Base-by-base conservation (phyloP, 2,113 vertebrate species). In the Bufo gargarizans region DNA sequence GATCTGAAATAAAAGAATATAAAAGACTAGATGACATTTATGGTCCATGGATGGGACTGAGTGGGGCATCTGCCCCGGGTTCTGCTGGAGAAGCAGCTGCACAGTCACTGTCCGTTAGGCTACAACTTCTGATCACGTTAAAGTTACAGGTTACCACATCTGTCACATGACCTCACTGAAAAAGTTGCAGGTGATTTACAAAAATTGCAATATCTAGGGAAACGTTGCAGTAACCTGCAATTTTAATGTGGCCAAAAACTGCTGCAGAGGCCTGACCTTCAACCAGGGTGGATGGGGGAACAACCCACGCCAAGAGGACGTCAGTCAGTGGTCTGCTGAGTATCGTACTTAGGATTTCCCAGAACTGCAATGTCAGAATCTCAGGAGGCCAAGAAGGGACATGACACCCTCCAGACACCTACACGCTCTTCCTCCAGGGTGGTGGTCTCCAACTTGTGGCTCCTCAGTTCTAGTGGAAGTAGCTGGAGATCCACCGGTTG, bases 1-100 rank as follows among this genome's bases (percentile, higher is more conserved):
- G 77, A 63, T 89, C 91, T 93, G 76, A 86, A 91, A 91, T 49
- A 61, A 76, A 58, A 47, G 67, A 3, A 10, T 74, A 55, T 45
- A 71, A 63, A 53, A 53, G n/a, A 12, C 0, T 19, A 10, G 45
- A 80, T 58, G 47, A 47, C 12, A 71, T 43, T 3, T 13, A 71
- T 71, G 67, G n/a, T 3, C 3, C 13, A 17, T 61, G 17, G 59
- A 61, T 58, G 8, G 13, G 9, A 12, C 9, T 58, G 13, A 16
- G 17, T 1, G 59, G 3, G 3, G 59, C 6, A 6, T 61, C 59
- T 19, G 59, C 19, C n/a, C 61, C 59, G 16, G 59, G 7, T 11
- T 10, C 56, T 61, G 16, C 58, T 17, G 58, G 16, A 17, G 16
- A 61, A 17, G 58, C 3, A 16, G 3, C 58, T 61, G 12, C 56